Evolutionary conservation across 53 echinoderm and acorn worm species (phyloP), one percentile per base, ranked within the genome.

Genomic region (Luidia sarsii): DNA sequence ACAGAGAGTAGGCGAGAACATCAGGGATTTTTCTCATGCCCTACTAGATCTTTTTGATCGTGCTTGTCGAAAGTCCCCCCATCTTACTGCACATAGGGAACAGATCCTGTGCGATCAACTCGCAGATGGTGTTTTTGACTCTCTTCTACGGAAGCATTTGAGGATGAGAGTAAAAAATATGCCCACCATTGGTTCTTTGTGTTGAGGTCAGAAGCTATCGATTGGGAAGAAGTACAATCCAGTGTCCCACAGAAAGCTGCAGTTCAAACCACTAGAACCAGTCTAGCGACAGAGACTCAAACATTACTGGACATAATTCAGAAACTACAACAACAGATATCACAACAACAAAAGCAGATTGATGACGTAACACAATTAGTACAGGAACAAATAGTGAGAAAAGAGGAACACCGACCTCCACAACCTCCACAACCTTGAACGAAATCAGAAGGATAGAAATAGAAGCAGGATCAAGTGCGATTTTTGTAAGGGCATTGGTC

Each of bases 21-120:
- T 72, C 13, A 29, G 72, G 15, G 72, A 72, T 55, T 72, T 55
- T 18, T 72, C 72, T 10, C 72, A 72, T 39, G 72, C 72, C 2
- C 56, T 72, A 2, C 23, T 72, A 36, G 55, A 72, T 25, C 38
- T 72, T 1, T 72, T 55, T 38, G 72, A 72, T 0, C 30, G 72
- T 18, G 72, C 72, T 22, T 31, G 18, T 2, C 11, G 62, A 15
- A 72, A 72, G 34, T 70, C 25, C 0, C 70, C 70, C 1, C 41
- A 32, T 35, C 56, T 72, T 0, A 29, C 21, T 15, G 13, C 20
- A 1, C 16, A 46, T 14, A 67, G 48, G 15, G 45, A 67, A 30
- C 25, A 43, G 14, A 21, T 67, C 2, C 14, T 67, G 1, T 23
- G 28, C 27, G 67, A 67, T 27, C 66, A 66, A 13, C 39, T 66